phyloP scores from a whole-genome alignment of 2,113 vertebrate genomes.

The Nothobranchius furzeri region DNA sequence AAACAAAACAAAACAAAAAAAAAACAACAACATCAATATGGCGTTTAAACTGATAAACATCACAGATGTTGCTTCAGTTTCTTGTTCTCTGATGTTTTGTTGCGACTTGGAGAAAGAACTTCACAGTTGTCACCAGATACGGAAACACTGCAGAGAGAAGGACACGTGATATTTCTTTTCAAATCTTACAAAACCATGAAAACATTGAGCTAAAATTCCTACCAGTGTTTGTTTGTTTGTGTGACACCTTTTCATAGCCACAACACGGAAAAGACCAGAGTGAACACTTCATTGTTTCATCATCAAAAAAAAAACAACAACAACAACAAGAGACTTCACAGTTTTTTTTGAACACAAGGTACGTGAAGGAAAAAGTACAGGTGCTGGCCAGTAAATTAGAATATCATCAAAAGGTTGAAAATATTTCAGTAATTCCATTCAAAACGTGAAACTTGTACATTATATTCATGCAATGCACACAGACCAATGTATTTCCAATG shows the following conservation, averaged over 20 bases:
- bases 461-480: too few species aligned
- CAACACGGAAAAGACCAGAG: slow-evolving; percentile 30
- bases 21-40: slow-evolving; percentile 15
- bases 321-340: slow-evolving; percentile 19
- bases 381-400: too few species aligned
- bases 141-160: slow-evolving; percentile 18
- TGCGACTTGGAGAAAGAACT: not conserved
- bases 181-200: not conserved
- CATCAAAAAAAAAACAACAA: not conserved
- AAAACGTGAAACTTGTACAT: too few species aligned
- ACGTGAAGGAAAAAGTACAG: slow-evolving; percentile 22
- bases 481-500: too few species aligned
- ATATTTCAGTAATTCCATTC: too few species aligned
- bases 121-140: slow-evolving; percentile 5
- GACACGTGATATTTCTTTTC: slow-evolving; percentile 1
- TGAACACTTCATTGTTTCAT: slow-evolving; percentile 12
- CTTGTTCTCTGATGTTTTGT: not conserved
- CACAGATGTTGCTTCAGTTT: not conserved
- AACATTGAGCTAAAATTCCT: slow-evolving; percentile 23
- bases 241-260: slow-evolving; percentile 34
- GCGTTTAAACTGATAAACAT: slow-evolving; percentile 4
- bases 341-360: slow-evolving; percentile 19
- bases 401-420: too few species aligned
- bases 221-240: not conserved
- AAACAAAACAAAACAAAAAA: slow-evolving; percentile 25